Percentiles rank a stretch among this genome's conserved stretches.
phyloP scores from a whole-genome alignment of 2,113 vertebrate genomes.

The Megaleporinus macrocephalus region DNA sequence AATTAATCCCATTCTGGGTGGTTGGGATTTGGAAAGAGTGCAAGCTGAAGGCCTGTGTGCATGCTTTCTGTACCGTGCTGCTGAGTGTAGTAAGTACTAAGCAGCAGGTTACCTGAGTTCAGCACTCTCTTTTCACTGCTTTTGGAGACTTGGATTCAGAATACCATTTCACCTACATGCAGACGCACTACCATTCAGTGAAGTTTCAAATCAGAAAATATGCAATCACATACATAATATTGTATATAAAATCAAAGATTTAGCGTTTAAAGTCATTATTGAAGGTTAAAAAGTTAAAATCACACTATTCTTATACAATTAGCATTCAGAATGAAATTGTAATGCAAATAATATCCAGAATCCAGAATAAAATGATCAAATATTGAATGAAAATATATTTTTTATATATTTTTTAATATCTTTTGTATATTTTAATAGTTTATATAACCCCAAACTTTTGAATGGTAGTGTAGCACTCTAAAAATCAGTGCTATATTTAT shows the following conservation, averaged over 20 bases:
- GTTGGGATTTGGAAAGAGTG: not conserved
- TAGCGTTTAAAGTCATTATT: too few species aligned
- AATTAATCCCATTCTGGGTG: not conserved
- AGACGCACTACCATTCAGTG: not conserved
- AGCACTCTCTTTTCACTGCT: not conserved
- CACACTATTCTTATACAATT: too few species aligned
- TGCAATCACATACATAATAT: too few species aligned
- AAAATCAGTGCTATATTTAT: not conserved
- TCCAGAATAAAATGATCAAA: too few species aligned
- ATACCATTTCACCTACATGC: not conserved
- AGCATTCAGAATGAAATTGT: too few species aligned
- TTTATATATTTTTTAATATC: not conserved
- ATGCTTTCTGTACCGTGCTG: not conserved
- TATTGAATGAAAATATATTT: too few species aligned
- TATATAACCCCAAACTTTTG: not conserved
- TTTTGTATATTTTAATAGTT: not conserved
- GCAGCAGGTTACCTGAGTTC: not conserved
- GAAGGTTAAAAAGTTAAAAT: too few species aligned
- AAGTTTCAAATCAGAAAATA: not conserved
- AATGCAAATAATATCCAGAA: too few species aligned
- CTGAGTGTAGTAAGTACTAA: not conserved
- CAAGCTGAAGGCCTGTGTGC: not conserved
- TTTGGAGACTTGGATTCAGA: not conserved
- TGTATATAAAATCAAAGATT: too few species aligned
- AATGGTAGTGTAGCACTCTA: not conserved